phyloP scores from a whole-genome alignment of 2,113 vertebrate genomes.

The Nerophis ophidion region DNA sequence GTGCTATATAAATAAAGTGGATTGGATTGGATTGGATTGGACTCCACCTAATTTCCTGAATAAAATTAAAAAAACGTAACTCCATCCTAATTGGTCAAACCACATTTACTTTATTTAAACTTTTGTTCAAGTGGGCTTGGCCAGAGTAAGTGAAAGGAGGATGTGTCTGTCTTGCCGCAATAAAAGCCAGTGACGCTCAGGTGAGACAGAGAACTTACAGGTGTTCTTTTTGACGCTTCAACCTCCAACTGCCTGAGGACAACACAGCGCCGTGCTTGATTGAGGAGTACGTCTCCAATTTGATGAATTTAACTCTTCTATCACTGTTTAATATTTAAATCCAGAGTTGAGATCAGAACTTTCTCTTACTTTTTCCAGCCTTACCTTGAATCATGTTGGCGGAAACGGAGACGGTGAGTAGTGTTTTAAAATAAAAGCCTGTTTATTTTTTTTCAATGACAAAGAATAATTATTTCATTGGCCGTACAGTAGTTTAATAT shows the following conservation, averaged over 20 bases:
- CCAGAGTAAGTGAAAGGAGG: slow-evolving; percentile 6
- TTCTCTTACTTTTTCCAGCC: slow-evolving; percentile 28
- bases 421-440: background rate
- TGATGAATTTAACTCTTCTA: slow-evolving; percentile 15
- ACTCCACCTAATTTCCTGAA: too few relatives aligned
- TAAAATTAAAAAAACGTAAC: background rate
- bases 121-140: slow-evolving; percentile 16
- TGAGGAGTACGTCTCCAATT: slow-evolving; percentile 16
- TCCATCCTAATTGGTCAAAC: slow-evolving; percentile 6
- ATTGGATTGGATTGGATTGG: too few relatives aligned
- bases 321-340: background rate
- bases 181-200: slow-evolving; percentile 30
- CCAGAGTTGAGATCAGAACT: background rate
- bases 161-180: slow-evolving; percentile 5
- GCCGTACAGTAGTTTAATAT: background rate
- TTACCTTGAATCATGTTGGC: slow-evolving; percentile 48
- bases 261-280: slow-evolving; percentile 11
- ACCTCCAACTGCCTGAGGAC: slow-evolving; percentile 23
- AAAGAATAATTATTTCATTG: background rate
- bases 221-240: slow-evolving; percentile 30
- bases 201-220: slow-evolving; percentile 35
- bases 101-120: slow-evolving; percentile 25
- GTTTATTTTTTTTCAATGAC: background rate
- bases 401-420: slow-evolving; percentile 67
- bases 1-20: too few relatives aligned